Base-by-base conservation (phyloP, 1,140 invertebrate genomes). In the Dendrolimus kikuchii region DNA sequence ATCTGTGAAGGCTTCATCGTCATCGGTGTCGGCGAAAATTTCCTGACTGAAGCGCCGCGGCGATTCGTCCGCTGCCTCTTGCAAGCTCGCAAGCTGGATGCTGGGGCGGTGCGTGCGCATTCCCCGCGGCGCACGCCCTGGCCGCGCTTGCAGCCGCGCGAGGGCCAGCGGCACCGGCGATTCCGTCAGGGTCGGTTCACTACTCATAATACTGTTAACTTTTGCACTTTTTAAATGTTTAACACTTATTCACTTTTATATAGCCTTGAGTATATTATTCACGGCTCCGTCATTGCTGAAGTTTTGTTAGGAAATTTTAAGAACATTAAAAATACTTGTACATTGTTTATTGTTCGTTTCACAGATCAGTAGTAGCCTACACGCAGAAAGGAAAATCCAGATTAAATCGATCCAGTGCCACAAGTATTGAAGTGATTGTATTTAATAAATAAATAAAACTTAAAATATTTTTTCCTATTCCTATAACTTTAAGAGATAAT, bases 1-100 rank as follows among this genome's bases (percentile, higher is more conserved):
- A 48, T 87, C 83, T 57, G 70, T 71, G 75, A 87, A 88, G 5
- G 81, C 63, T 50, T 84, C 83, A 23, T 88, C 88, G 51, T 88
- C 87, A 43, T 88, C 82, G 5, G 74, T 74, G 53, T 80, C 77
- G n/a, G 76, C 75, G 49, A 69, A 64, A 64, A 75, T 55, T 80
- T 90, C 65, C 46, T 87, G 74, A 52, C 77, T 83, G 59, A 66
- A 83, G 37, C 81, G 80, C 42, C 82, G 70, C n/a, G 78, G 77
- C 7, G 71, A 76, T 61, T 84, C 84, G 40, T 84, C 81, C n/a
- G 68, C 73, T 8, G 83, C 65, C 61, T 86, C 81, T 62, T 83
- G 77, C 40, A 86, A 55, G 62, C 81, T 84, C 42, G 81, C 80
- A 8, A 85, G 74, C 40, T 71, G 74, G 54, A 86, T 59, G 54